phyloP scores from a whole-genome alignment of 2,113 vertebrate genomes.

The Bostrychus sinensis region DNA sequence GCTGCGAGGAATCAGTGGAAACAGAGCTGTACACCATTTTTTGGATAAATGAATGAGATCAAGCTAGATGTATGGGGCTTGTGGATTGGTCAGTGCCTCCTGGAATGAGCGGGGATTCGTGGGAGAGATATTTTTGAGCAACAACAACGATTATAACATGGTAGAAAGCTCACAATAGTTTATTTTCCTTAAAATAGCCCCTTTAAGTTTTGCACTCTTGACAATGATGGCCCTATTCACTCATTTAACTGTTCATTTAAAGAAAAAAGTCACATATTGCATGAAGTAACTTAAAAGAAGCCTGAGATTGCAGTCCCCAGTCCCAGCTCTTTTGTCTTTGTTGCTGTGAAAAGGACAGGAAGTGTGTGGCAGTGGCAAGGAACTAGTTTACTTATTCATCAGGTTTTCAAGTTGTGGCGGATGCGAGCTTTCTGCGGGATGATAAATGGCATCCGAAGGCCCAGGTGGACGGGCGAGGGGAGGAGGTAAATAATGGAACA shows the following conservation, averaged over 20 bases:
- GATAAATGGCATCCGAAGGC: conserved; percentile 70
- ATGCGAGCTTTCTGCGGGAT: conserved; percentile 64
- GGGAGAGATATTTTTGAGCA: no score
- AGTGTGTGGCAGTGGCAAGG: conserved; percentile 56
- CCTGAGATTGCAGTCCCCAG: conserved; percentile 26
- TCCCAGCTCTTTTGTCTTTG: conserved; percentile 47
- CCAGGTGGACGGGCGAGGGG: conserved; percentile 56
- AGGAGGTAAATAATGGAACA: conserved; percentile 77
- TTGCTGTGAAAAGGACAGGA: conserved; percentile 61
- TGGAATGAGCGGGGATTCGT: no score
- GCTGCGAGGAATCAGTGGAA: no score
- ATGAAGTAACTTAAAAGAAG: background rate
- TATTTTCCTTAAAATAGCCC: no score
- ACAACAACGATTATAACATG: no score
- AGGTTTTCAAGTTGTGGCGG: conserved; percentile 62
- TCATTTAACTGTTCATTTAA: background rate
- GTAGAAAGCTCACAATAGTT: no score
- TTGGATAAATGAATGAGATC: no score
- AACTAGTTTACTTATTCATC: conserved; percentile 77
- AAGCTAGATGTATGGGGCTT: no score
- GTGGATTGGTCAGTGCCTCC: no score
- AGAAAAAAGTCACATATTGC: background rate
- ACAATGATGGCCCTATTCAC: no score
- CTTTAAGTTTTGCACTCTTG: no score
- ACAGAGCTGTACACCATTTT: no score